A percentile compares a stretch with the other conserved stretches of the same genome.
phyloP scores from a whole-genome alignment of 2,888 invertebrate species.

The Blomia tropicalis region DNA sequence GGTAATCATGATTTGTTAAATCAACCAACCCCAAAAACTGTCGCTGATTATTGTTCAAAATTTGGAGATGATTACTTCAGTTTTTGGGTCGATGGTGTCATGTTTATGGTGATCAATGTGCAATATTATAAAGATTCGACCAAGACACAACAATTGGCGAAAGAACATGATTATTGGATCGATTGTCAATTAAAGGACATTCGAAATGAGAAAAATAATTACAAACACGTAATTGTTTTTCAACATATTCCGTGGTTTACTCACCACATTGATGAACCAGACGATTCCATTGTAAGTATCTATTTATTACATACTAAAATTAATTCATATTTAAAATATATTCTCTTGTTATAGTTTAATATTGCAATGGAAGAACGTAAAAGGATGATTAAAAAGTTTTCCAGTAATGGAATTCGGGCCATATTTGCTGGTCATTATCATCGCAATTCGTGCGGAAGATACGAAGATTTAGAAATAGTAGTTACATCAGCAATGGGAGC shows the following conservation, averaged over 20 bases:
- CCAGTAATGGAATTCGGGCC: conserved; percentile 36
- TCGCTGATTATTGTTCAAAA: conserved; percentile 31
- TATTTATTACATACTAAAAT: neutral
- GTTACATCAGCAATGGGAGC: conserved; percentile 41
- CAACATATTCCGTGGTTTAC: conserved; percentile 41
- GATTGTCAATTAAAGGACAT: conserved; percentile 33
- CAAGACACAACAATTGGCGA: conserved; percentile 33
- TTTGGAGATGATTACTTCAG: conserved; percentile 40
- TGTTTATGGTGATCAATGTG: conserved; percentile 37
- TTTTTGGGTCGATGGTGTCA: conserved; percentile 40
- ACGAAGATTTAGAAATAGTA: conserved; percentile 37
- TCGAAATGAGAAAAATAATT: conserved; percentile 26
- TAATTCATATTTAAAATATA: neutral
- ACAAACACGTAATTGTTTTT: conserved; percentile 36
- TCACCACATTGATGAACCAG: conserved; percentile 33
- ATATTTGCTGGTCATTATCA: conserved; percentile 42
- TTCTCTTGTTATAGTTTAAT: conserved; percentile 35
- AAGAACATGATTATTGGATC: conserved; percentile 38
- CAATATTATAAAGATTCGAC: conserved; percentile 11
- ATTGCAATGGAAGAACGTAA: conserved; percentile 33
- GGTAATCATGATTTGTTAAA: conserved; percentile 43
- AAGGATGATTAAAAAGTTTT: conserved; percentile 36
- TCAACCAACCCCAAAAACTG: conserved; percentile 35
- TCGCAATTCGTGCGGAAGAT: conserved; percentile 39
- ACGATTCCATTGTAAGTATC: conserved; percentile 14